A percentile compares a stretch with the other conserved stretches of the same genome.
Evolutionary conservation across 2,113 vertebrate genomes (phyloP).

Genomic region (Platanista minor): DNA sequence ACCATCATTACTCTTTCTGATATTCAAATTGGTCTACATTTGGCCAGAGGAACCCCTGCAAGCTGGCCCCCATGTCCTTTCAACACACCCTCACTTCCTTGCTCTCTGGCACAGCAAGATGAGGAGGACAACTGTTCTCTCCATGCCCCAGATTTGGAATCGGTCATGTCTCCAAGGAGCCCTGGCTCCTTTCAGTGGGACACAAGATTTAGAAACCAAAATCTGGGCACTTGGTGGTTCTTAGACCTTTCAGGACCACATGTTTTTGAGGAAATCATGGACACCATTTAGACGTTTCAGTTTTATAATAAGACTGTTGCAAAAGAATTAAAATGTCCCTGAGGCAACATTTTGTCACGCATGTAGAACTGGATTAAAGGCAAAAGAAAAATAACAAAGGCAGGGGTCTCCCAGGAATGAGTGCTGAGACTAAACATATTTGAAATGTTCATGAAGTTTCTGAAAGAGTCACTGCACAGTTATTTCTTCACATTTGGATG

Average conservation of each 20-base stretch:
- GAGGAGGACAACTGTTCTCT: background rate
- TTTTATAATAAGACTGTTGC: background rate
- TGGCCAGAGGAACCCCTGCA: background rate
- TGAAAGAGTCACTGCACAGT: rapidly evolving
- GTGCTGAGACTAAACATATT: background rate
- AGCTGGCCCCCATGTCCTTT: background rate
- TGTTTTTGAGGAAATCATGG: background rate
- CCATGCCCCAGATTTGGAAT: background rate
- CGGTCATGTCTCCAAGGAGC: rapidly evolving
- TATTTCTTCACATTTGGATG: background rate
- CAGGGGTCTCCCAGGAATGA: background rate
- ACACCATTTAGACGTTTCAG: background rate
- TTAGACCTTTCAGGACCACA: background rate
- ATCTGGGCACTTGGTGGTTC: background rate
- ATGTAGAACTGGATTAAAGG: background rate
- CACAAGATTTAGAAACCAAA: background rate
- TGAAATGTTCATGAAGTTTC: background rate
- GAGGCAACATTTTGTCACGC: background rate
- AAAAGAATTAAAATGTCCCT: conserved; percentile 2
- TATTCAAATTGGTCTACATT: rapidly evolving
- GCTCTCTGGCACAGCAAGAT: background rate
- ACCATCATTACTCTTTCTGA: rapidly evolving
- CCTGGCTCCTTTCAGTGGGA: too few species aligned
- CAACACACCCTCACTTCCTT: rapidly evolving
- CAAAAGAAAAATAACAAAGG: background rate